phyloP scores from a whole-genome alignment of 2,113 vertebrate species.

The Trichechus manatus region DNA sequence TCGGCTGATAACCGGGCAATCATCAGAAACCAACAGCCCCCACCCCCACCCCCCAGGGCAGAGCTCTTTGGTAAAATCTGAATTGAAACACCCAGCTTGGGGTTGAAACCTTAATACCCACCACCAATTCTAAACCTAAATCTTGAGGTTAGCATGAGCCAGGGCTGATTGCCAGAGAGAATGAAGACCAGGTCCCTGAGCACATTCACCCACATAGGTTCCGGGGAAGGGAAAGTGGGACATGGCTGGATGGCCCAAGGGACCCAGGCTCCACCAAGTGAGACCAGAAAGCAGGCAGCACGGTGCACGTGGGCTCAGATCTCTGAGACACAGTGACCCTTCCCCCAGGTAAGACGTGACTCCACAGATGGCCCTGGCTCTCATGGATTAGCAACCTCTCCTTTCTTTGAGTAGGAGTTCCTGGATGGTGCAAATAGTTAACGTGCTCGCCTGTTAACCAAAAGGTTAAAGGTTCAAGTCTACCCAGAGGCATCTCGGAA shows the following conservation, averaged over 20 bases:
- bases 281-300: background rate
- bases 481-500: background rate
- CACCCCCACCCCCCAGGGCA: background rate
- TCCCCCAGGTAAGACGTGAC: background rate
- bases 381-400: fast-evolving
- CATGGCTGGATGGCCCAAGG: background rate
- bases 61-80: background rate
- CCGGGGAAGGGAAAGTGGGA: background rate
- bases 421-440: background rate
- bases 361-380: background rate
- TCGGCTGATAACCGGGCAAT: background rate
- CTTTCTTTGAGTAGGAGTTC: background rate
- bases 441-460: background rate
- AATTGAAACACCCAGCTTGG: background rate
- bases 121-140: background rate
- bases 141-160: no score
- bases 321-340: background rate
- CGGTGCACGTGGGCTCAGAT: background rate
- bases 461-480: background rate
- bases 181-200: background rate
- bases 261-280: background rate
- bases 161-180: background rate
- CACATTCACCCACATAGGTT: background rate
- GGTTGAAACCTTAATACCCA: background rate
- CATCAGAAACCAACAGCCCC: background rate